Conservation (phyloP, 2,888 invertebrate genomes). For the Brachyptera risi region DNA sequence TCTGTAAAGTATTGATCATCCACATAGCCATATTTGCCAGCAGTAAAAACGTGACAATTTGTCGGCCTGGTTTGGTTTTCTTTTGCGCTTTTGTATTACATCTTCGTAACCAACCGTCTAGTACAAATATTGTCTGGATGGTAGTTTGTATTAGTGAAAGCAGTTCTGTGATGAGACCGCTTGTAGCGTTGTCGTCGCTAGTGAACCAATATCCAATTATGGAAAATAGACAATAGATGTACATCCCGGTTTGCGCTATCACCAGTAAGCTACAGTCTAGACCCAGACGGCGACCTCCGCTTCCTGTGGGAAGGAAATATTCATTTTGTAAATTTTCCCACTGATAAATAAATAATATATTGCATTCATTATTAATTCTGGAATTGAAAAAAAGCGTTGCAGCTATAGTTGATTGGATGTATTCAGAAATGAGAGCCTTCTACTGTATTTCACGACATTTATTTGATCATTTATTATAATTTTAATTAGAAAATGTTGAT, state of each 20-base stretch:
- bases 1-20: constrained; percentile 58
- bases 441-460: too few species aligned
- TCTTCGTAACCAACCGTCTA: constrained; percentile 61
- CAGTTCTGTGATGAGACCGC: constrained; percentile 60
- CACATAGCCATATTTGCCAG: constrained; percentile 81
- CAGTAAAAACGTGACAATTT: constrained; percentile 78
- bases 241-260: constrained; percentile 84
- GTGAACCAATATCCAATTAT: constrained; percentile 74
- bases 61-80: constrained; percentile 74
- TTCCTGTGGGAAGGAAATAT: too few species aligned
- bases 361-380: too few species aligned
- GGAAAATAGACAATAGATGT: constrained; percentile 82
- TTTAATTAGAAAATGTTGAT: too few species aligned
- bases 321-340: too few species aligned
- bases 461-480: too few species aligned
- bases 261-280: constrained; percentile 79
- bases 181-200: constrained; percentile 41
- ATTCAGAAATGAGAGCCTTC: too few species aligned
- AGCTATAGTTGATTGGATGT: too few species aligned
- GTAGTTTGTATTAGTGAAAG: constrained; percentile 75
- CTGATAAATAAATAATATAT: too few species aligned
- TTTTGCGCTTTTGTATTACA: constrained; percentile 67
- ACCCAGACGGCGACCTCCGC: constrained; percentile 57
- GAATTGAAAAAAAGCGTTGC: too few species aligned
- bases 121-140: constrained; percentile 57